Conservation (phyloP, 2,888 invertebrate species). For the Balanococcus diminutus region DNA sequence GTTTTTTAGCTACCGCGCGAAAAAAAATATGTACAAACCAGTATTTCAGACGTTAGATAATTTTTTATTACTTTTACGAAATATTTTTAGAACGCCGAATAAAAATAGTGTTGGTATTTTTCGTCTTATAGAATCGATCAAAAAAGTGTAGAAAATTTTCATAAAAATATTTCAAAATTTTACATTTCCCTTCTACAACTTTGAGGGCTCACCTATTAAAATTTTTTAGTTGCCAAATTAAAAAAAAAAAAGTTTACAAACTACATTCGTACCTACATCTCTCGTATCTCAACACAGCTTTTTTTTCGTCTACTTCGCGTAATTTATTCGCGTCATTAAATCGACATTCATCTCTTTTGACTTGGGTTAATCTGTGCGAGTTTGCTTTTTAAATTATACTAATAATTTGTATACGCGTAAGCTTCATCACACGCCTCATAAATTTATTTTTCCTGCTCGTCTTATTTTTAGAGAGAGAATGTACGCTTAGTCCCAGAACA, state of each 20-base stretch:
- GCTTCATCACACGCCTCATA: conserved; percentile 28
- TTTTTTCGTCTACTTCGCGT: not conserved
- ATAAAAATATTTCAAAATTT: too few species aligned
- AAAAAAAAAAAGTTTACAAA: too few species aligned
- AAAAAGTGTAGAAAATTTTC: too few species aligned
- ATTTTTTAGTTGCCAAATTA: too few species aligned
- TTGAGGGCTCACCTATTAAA: too few species aligned
- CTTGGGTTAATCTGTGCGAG: conserved; percentile 6
- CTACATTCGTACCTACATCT: too few species aligned
- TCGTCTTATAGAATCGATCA: too few species aligned
- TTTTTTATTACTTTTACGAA: not conserved
- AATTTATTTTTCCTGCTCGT: not conserved
- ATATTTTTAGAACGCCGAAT: not conserved
- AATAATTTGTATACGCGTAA: not conserved
- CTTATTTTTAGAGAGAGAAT: not conserved
- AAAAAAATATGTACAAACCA: not conserved
- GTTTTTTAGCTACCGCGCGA: not conserved
- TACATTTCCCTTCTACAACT: too few species aligned
- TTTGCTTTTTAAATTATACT: not conserved
- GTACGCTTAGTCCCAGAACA: not conserved
- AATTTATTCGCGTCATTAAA: conserved; percentile 21
- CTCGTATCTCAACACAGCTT: not conserved
- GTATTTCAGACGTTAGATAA: not conserved
- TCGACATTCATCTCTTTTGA: conserved; percentile 10
- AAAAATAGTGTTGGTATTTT: too few species aligned